phyloP scores from a whole-genome alignment of 1,140 invertebrate genomes.

The Prorops nasuta region DNA sequence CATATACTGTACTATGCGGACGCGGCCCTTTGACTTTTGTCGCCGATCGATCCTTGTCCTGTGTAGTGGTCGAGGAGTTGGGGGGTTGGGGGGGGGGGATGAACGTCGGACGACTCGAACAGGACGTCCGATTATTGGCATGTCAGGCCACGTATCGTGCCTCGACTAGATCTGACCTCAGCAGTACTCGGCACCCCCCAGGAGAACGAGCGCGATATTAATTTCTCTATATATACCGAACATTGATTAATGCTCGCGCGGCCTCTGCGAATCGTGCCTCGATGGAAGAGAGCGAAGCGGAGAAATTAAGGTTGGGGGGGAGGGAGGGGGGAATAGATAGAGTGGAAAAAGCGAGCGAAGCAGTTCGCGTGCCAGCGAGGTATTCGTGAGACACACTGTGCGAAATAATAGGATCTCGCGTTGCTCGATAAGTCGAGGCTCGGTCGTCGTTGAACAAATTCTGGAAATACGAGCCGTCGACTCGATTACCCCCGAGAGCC shows the following conservation, averaged over 20 bases:
- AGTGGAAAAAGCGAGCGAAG: not conserved
- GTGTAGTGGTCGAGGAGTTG: not conserved
- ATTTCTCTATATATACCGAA: slow-evolving; percentile 24
- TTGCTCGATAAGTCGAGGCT: slow-evolving; percentile 15
- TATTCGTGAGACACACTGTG: slow-evolving; percentile 15
- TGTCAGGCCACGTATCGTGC: slow-evolving; percentile 20
- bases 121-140: slow-evolving; percentile 18
- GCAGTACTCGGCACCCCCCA: slow-evolving; percentile 1
- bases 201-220: slow-evolving; percentile 32
- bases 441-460: slow-evolving; percentile 16
- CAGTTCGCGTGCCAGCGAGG: slow-evolving; percentile 25
- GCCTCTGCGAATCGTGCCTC: slow-evolving; percentile 12
- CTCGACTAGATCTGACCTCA: slow-evolving; percentile 9
- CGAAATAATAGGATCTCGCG: slow-evolving; percentile 25
- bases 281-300: slow-evolving; percentile 1
- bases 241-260: slow-evolving; percentile 29
- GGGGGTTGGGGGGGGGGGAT: not conserved
- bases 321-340: not conserved
- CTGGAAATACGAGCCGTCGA: slow-evolving; percentile 13
- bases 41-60: not conserved
- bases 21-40: slow-evolving; percentile 1
- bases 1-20: too few relatives aligned
- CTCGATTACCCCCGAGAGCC: too few relatives aligned
- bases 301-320: not conserved
- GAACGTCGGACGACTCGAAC: not conserved